Conservation (phyloP, 2,797 vertebrate genomes). For the Morus bassanus region DNA sequence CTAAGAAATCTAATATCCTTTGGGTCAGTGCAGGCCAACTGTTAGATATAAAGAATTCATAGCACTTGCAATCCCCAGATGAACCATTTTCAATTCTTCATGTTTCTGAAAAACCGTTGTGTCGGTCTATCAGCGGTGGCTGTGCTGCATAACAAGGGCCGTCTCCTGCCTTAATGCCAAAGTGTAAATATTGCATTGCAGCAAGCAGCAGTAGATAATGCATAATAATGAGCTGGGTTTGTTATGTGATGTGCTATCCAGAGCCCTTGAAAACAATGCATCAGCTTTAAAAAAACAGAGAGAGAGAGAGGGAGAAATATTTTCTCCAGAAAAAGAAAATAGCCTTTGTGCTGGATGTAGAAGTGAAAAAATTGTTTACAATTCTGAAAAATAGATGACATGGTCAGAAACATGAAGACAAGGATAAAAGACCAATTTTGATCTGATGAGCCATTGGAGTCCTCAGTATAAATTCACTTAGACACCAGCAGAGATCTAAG, state of each 20-base stretch:
- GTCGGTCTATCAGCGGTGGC: slow-evolving; percentile 40
- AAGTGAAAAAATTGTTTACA: not conserved
- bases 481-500: slow-evolving; percentile 3
- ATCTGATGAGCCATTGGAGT: slow-evolving; percentile 9
- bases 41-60: slow-evolving; percentile 72
- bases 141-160: slow-evolving; percentile 45
- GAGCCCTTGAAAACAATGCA: slow-evolving; percentile 45
- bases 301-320: not conserved
- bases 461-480: not conserved
- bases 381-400: not conserved
- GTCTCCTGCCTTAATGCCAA: slow-evolving; percentile 58
- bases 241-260: slow-evolving; percentile 23
- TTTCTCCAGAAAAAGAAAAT: not conserved
- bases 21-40: slow-evolving; percentile 71
- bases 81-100: slow-evolving; percentile 65
- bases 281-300: not conserved
- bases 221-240: slow-evolving; percentile 57
- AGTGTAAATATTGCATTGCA: slow-evolving; percentile 69
- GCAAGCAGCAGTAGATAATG: slow-evolving; percentile 53
- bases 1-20: slow-evolving; percentile 72
- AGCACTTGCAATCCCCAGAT: slow-evolving; percentile 59
- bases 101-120: slow-evolving; percentile 42
- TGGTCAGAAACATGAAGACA: slow-evolving; percentile 18
- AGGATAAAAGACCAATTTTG: slow-evolving; percentile 19
- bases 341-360: not conserved